A percentile compares a stretch with the other conserved stretches of the same genome.
These are phyloP conservation scores for Caenorhabditis drosophilae DNA, from an alignment of 2,888 invertebrate species.

Conservation along the genomic window DNA sequence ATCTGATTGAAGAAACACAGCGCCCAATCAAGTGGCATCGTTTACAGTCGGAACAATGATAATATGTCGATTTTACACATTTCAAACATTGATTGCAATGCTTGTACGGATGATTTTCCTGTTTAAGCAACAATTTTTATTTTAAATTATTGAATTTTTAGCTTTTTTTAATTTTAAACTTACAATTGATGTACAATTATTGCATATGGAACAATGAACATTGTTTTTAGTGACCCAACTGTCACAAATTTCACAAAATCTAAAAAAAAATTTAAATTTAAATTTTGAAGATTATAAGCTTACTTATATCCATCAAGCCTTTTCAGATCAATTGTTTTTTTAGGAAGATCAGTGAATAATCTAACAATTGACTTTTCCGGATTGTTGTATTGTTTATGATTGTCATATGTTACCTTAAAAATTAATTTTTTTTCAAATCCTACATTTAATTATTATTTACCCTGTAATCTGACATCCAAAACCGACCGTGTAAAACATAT, in stretches of 20 bases:
- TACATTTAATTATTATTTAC: constrained; percentile 7
- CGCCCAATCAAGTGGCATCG: constrained; percentile 55
- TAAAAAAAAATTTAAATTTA: constrained; percentile 14
- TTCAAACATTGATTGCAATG: constrained; percentile 58
- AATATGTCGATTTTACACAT: constrained; percentile 59
- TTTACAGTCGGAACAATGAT: constrained; percentile 53
- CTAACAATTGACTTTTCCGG: constrained; percentile 56
- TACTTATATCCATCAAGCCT: constrained; percentile 49
- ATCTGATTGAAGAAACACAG: constrained; percentile 17
- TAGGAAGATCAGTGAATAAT: constrained; percentile 58
- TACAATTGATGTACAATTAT: constrained; percentile 51
- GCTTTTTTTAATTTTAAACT: constrained; percentile 2
- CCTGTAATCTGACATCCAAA: constrained; percentile 60
- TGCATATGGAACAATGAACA: constrained; percentile 58
- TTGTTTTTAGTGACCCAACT: constrained; percentile 52
- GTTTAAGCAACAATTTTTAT: constrained; percentile 8
- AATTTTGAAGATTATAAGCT: background rate
- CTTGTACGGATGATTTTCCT: constrained; percentile 36
- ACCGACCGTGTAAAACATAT: constrained; percentile 45
- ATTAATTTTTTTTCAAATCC: background rate
- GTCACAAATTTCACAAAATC: constrained; percentile 57
- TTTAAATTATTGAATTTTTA: background rate
- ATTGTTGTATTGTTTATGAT: constrained; percentile 55
- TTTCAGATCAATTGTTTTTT: constrained; percentile 45
- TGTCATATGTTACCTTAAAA: constrained; percentile 59